Base-by-base conservation (phyloP, 64 coral and sea anemone genomes). In the Actinia equina region DNA sequence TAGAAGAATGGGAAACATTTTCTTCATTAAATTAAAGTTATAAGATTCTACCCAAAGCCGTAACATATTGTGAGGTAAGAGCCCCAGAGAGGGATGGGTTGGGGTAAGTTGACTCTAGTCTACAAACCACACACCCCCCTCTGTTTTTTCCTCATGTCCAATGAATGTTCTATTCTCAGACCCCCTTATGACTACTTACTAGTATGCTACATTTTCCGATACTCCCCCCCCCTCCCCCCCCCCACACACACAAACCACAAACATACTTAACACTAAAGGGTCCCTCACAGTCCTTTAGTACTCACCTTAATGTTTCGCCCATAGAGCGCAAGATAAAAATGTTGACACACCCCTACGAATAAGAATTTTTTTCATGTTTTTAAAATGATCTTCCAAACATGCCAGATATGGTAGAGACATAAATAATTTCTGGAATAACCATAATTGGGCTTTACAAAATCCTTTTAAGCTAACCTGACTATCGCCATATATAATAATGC, bases 401-500 rank as follows among this genome's bases (percentile, higher is more conserved):
- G 15, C 20, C 17, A 63, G 20, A 63, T 20, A 17, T 63, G 20
- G 17, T 63, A 5, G 17, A 19, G 19, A 63, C 19, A 63, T 63
- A 63, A 2, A 20, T 63, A 54, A 8, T 54, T 6, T 54, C 52
- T 54, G 52, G 60, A 63, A 63, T 3, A 6, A 20, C 60, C 2
- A 20, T 19, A 19, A 63, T 19, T 3, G 3, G 17, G 19, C 15
- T 63, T 63, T 23, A 19, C 59, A 44, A 84, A 49, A 77, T 0
- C 0, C 3, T 49, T 8, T 49, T 49, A 8, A 52, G 59, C 55
- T 90, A 45, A 92, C 93, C 91, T 90, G 88, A 76, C 91, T 99
- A 76, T 99, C 97, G 13, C 97, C 97, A 89, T 99, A 95, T 86
- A 99, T 92, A 60, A 99, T 91, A 70, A 94, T 95, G 84, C 97